Conservation (phyloP, 92 coral and sea anemone genomes). For the Heliopora coerulea region DNA sequence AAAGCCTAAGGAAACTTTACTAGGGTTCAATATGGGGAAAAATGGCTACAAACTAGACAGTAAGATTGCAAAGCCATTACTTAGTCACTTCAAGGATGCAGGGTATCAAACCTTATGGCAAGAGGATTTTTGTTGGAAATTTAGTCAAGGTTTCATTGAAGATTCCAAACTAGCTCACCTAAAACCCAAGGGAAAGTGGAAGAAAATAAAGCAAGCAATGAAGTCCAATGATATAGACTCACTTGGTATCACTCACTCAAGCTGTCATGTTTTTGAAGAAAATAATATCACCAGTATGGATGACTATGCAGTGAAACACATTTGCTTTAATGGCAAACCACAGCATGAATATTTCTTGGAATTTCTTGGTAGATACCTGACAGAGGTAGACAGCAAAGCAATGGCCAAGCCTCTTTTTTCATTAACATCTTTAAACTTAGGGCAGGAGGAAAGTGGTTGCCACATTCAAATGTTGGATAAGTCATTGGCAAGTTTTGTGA, state of each 20-base stretch:
- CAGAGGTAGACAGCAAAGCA: constrained; percentile 28
- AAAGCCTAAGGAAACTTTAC: constrained; percentile 44
- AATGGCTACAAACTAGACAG: neutral
- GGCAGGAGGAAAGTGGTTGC: constrained; percentile 66
- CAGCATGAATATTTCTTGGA: constrained; percentile 58
- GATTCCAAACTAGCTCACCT: constrained; percentile 42
- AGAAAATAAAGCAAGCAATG: constrained; percentile 41
- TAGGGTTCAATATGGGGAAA: constrained; percentile 50
- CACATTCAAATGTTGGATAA: constrained; percentile 62
- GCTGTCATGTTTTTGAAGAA: constrained; percentile 51
- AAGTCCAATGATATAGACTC: constrained; percentile 51
- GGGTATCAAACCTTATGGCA: constrained; percentile 75
- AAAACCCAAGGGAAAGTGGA: constrained; percentile 43
- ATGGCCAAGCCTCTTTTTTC: constrained; percentile 59
- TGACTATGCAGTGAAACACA: constrained; percentile 38
- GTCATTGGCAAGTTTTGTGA: constrained; percentile 53
- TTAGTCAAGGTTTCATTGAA: constrained; percentile 51
- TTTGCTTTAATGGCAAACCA: constrained; percentile 55
- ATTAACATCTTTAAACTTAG: constrained; percentile 53
- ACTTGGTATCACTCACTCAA: constrained; percentile 62
- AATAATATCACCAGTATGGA: constrained; percentile 31
- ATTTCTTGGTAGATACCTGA: constrained; percentile 33
- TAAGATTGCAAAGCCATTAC: constrained; percentile 24
- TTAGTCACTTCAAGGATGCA: constrained; percentile 48
- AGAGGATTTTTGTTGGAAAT: constrained; percentile 64